phyloP scores from a whole-genome alignment of 2,888 invertebrate genomes.

The Pemphredon lugubris region DNA sequence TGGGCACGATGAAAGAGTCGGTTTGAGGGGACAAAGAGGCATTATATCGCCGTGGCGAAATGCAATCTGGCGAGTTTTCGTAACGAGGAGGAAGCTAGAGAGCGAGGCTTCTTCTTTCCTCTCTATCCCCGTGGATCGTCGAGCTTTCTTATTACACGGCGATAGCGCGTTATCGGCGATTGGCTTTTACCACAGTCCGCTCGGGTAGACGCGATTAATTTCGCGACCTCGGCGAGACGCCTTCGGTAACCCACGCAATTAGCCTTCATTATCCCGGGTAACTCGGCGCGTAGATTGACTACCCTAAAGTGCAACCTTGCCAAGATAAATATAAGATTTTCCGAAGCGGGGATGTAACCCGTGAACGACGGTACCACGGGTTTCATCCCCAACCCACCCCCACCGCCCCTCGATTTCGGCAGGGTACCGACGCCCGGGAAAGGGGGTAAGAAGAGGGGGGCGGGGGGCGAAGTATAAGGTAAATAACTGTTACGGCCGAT shows the following conservation, averaged over 20 bases:
- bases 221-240: constrained; percentile 22
- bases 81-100: constrained; percentile 13
- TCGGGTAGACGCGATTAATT: constrained; percentile 50
- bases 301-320: constrained; percentile 23
- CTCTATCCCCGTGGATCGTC: neutral
- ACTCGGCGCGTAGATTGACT: constrained; percentile 46
- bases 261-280: constrained; percentile 56
- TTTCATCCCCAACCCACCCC: neutral
- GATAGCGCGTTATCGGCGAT: constrained; percentile 43
- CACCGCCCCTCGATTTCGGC: neutral
- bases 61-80: constrained; percentile 33
- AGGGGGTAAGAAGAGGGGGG: neutral
- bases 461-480: constrained; percentile 29
- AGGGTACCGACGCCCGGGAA: neutral
- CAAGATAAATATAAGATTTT: constrained; percentile 55
- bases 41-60: constrained; percentile 24
- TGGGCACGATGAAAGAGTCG: constrained; percentile 14
- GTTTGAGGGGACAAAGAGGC: neutral
- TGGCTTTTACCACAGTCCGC: constrained; percentile 19
- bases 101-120: neutral
- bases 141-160: constrained; percentile 40
- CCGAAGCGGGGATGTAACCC: neutral
- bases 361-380: neutral
- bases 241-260: constrained; percentile 59
- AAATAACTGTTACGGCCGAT: constrained; percentile 43